Conservation (phyloP, 53 echinoderm and acorn worm genomes). For the Paelopatides confundens region DNA sequence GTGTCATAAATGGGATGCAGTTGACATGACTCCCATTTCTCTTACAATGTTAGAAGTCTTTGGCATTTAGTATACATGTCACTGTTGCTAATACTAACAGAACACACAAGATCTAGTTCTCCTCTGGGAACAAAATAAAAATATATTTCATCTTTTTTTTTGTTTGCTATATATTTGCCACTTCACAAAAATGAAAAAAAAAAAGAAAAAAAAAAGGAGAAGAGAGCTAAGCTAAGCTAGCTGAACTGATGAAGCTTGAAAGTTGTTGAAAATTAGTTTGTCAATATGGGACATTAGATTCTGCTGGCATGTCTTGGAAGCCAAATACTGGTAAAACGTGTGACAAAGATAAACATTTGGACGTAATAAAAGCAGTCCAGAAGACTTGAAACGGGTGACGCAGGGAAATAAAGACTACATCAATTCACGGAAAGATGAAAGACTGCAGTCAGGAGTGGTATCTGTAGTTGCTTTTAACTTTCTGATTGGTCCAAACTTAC, state of each 20-base stretch:
- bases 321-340: background rate
- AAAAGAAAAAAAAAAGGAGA: too few relatives aligned
- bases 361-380: background rate
- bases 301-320: background rate
- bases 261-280: constrained; percentile 25
- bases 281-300: background rate
- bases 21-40: background rate
- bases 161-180: background rate
- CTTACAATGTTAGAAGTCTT: background rate
- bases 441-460: too few relatives aligned
- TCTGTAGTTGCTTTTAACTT: too few relatives aligned
- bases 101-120: background rate
- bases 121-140: background rate
- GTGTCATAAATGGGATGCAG: constrained; percentile 14
- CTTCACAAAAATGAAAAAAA: too few relatives aligned
- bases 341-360: background rate
- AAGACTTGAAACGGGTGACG: background rate
- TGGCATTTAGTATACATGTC: constrained; percentile 23
- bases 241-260: background rate
- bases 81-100: background rate
- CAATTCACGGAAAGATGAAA: too few relatives aligned
- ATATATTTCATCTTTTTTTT: background rate
- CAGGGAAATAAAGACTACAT: too few relatives aligned
- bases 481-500: too few relatives aligned
- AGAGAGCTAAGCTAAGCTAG: background rate